Evolutionary conservation across 2,113 vertebrate genomes (phyloP).

Genomic region (Eptesicus fuscus): DNA sequence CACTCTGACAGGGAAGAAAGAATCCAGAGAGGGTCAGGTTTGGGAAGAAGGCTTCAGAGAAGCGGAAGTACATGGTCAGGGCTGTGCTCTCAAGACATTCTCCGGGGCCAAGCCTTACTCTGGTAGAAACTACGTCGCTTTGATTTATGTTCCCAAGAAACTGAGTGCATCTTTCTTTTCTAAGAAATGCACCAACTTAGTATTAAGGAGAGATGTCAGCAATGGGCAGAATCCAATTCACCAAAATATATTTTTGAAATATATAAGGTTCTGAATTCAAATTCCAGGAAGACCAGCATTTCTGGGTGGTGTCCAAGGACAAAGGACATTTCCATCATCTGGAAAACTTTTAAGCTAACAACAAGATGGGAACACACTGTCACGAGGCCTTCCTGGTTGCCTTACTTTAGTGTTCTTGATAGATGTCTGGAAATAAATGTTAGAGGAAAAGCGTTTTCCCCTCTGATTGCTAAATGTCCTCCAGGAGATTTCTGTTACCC

Average conservation of each 20-base stretch:
- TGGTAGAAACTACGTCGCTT: not conserved
- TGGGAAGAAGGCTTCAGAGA: not conserved
- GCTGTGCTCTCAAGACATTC: not conserved
- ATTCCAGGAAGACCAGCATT: not conserved
- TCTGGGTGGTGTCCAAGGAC: not conserved
- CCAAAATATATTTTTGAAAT: not conserved
- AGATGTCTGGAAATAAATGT: not conserved
- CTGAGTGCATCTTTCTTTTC: not conserved
- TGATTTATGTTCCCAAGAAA: not conserved
- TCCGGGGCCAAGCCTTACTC: no score
- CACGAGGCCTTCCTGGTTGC: accelerated
- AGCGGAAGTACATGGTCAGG: not conserved
- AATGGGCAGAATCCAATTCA: not conserved
- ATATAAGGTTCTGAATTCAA: not conserved
- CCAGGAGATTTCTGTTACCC: not conserved
- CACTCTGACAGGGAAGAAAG: not conserved
- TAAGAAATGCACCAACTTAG: not conserved
- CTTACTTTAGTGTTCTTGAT: not conserved
- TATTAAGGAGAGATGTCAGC: not conserved
- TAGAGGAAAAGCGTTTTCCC: not conserved
- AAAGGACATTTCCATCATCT: not conserved
- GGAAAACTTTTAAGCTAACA: not conserved
- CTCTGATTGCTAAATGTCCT: not conserved
- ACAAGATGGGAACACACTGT: not conserved
- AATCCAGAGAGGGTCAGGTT: not conserved